phyloP scores from a whole-genome alignment of 2,888 invertebrate species.

The Polymixis flavicincta region DNA sequence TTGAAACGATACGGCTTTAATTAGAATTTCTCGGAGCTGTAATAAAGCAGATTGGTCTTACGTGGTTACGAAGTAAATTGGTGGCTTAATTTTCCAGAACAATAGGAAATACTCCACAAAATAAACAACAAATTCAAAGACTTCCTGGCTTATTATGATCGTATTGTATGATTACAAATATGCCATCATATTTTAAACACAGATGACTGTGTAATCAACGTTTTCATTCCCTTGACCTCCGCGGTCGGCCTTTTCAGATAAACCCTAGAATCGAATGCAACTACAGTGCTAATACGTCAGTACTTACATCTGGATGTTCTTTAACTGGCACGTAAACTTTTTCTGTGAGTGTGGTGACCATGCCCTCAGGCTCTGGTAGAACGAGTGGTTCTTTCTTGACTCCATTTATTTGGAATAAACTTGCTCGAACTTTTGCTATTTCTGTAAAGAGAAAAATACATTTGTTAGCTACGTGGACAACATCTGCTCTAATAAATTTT shows the following conservation, averaged over 20 bases:
- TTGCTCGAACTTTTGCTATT: constrained; percentile 99
- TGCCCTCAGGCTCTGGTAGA: constrained; percentile 97
- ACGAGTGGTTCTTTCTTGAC: constrained; percentile 98
- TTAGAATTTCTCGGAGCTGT: constrained; percentile 58
- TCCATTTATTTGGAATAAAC: constrained; percentile 99
- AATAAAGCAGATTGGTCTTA: constrained; percentile 58
- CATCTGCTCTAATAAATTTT: constrained; percentile 78
- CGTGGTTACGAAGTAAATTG: constrained; percentile 48
- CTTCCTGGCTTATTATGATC: constrained; percentile 20
- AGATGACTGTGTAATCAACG: constrained; percentile 30
- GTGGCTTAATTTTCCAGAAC: constrained; percentile 49
- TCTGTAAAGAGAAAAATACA: constrained; percentile 92
- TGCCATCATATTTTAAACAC: constrained; percentile 34
- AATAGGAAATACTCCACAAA: constrained; percentile 31
- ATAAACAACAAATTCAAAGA: not conserved
- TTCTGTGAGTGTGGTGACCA: constrained; percentile 98
- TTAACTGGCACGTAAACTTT: constrained; percentile 99
- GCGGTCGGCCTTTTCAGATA: constrained; percentile 44
- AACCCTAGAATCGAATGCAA: constrained; percentile 39
- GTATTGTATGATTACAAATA: constrained; percentile 3
- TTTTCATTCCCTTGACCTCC: constrained; percentile 54
- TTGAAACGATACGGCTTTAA: constrained; percentile 55
- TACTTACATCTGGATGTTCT: constrained; percentile 99
- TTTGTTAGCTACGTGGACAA: constrained; percentile 64
- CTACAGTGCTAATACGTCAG: constrained; percentile 32